Evolutionary conservation across 2,797 vertebrate genomes (phyloP).

Genomic region (Miichthys miiuy): DNA sequence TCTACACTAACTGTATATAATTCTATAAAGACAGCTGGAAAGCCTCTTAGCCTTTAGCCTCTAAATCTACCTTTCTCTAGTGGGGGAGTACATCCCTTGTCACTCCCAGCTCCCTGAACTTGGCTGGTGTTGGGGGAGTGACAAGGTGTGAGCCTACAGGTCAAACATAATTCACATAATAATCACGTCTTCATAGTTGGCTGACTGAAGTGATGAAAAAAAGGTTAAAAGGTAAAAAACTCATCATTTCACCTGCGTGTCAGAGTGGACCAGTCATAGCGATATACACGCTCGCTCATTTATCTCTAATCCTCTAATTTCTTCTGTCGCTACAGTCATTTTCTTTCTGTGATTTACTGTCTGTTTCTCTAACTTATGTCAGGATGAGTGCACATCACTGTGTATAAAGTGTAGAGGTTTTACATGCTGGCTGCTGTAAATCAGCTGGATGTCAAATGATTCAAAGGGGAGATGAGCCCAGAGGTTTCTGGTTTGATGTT

Average conservation of each 20-base stretch:
- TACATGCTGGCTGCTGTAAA: conserved; percentile 40
- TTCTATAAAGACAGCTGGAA: neutral
- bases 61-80: neutral
- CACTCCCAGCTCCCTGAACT: neutral
- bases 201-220: no score
- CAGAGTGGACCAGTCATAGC: neutral
- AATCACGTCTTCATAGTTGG: no score
- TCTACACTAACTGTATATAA: neutral
- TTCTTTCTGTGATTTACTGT: neutral
- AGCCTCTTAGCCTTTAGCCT: neutral
- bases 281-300: neutral
- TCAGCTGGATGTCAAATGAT: conserved; percentile 33
- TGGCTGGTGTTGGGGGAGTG: no score
- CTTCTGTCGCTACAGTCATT: neutral
- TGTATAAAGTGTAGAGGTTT: neutral
- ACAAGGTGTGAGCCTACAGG: no score
- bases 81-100: neutral
- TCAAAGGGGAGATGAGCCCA: neutral
- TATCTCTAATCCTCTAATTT: conserved; percentile 2
- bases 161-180: no score
- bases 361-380: neutral
- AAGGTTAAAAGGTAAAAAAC: no score
- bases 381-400: neutral
- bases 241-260: neutral
- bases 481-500: neutral